Percentiles rank a stretch among this genome's conserved stretches.
Conservation (phyloP, 2,113 vertebrate species). For the Spea bombifrons region DNA sequence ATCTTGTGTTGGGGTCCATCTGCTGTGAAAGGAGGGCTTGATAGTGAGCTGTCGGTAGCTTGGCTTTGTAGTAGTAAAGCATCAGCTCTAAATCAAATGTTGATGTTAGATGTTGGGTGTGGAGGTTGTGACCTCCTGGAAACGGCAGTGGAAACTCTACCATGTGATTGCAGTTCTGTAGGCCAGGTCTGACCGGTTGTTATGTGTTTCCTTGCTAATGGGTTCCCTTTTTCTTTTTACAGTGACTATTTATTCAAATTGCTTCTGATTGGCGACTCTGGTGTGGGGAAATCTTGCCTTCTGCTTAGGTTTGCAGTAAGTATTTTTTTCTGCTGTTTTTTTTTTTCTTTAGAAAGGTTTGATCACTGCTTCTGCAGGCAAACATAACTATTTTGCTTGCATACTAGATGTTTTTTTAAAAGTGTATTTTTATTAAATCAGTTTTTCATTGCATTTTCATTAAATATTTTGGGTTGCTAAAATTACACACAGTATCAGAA, state of each 20-base stretch:
- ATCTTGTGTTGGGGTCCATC: too few species aligned
- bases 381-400: too few species aligned
- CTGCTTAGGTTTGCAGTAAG: slow-evolving; percentile 97
- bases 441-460: too few species aligned
- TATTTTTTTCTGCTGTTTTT: slow-evolving; percentile 52
- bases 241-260: slow-evolving; percentile 99
- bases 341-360: background rate
- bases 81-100: too few species aligned
- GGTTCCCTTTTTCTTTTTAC: slow-evolving; percentile 53
- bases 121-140: background rate
- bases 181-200: background rate
- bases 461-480: too few species aligned
- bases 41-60: too few species aligned
- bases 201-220: background rate
- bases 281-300: slow-evolving; percentile 97
- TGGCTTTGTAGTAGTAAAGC: too few species aligned
- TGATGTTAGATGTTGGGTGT: background rate
- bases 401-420: too few species aligned
- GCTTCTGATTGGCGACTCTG: slow-evolving; percentile 96
- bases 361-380: too few species aligned
- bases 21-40: too few species aligned
- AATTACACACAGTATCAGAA: too few species aligned
- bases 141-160: background rate
- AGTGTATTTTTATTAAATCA: too few species aligned
- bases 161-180: slow-evolving; percentile 4